Percentiles rank a stretch among this genome's conserved stretches.
Conservation (phyloP, 2,888 invertebrate species). For the Pteria penguin region DNA sequence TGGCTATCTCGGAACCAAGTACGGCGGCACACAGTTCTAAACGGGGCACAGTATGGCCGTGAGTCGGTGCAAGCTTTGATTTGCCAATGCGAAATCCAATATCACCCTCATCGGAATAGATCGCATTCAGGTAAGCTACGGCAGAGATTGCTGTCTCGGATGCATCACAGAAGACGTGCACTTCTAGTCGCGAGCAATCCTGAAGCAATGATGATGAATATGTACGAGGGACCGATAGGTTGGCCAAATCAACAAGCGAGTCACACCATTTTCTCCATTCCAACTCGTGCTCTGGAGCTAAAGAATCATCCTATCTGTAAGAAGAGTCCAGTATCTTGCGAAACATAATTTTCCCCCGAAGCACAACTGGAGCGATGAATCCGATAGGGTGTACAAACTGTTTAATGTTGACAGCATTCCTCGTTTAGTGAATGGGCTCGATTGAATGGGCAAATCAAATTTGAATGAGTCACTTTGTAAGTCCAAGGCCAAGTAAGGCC, state of each 20-base stretch:
- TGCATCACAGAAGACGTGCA: constrained; percentile 53
- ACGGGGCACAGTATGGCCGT: too few relatives aligned
- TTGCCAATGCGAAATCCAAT: constrained; percentile 55
- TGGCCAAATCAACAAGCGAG: constrained; percentile 30
- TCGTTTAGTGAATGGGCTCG: constrained; percentile 43
- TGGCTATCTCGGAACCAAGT: too few relatives aligned
- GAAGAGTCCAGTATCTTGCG: constrained; percentile 23
- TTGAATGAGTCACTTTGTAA: constrained; percentile 43
- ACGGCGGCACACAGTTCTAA: constrained; percentile 54
- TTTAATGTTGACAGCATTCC: constrained; percentile 51
- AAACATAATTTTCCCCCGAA: too few relatives aligned
- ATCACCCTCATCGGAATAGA: constrained; percentile 6
- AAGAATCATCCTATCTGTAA: constrained; percentile 49
- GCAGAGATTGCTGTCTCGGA: too few relatives aligned
- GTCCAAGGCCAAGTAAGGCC: constrained; percentile 50
- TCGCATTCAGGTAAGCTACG: constrained; percentile 24
- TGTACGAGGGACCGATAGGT: constrained; percentile 30
- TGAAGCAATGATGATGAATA: constrained; percentile 20
- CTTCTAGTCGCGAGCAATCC: neutral
- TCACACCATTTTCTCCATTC: constrained; percentile 44
- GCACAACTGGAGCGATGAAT: too few relatives aligned
- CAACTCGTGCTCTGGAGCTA: constrained; percentile 25
- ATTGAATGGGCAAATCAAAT: constrained; percentile 16
- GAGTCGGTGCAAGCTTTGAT: constrained; percentile 51
- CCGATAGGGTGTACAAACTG: constrained; percentile 54